A percentile compares a stretch with the other conserved stretches of the same genome.
Conservation (phyloP, 2,113 vertebrate genomes). For the Tupaia chinensis region DNA sequence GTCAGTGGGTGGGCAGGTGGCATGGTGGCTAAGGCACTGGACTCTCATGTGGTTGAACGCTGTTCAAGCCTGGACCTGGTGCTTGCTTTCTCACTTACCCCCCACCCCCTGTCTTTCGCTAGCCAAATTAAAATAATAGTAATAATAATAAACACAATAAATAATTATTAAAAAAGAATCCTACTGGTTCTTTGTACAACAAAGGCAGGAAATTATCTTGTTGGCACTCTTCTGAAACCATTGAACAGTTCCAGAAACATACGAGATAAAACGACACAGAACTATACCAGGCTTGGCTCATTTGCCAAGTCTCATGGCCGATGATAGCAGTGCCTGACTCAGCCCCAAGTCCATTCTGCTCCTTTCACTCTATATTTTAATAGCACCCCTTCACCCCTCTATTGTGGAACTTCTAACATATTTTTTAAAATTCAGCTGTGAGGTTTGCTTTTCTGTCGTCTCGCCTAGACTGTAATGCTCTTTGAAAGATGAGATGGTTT, state of each 20-base stretch:
- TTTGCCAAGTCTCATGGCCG: background rate
- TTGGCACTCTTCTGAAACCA: background rate
- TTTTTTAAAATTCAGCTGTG: background rate
- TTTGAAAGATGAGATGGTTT: background rate
- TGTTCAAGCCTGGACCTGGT: too few relatives aligned
- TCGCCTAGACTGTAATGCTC: background rate
- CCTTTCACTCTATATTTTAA: background rate
- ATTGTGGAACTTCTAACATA: background rate
- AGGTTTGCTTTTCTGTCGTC: background rate
- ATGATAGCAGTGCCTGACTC: background rate
- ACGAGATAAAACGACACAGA: background rate
- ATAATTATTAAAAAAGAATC: background rate
- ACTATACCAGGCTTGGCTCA: background rate
- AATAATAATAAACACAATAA: too few relatives aligned
- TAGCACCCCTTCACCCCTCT: background rate
- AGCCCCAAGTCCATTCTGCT: background rate
- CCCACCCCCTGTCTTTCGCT: too few relatives aligned
- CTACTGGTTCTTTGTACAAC: background rate
- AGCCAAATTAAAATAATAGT: too few relatives aligned
- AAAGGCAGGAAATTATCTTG: background rate
- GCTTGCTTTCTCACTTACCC: too few relatives aligned
- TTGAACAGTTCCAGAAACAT: background rate
- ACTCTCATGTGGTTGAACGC: too few relatives aligned
- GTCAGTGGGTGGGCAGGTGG: background rate
- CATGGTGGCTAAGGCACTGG: too few relatives aligned